Percentiles rank a stretch among this genome's conserved stretches.
Conservation (phyloP, 2,113 vertebrate genomes). For the Hydrochoerus hydrochaeris region DNA sequence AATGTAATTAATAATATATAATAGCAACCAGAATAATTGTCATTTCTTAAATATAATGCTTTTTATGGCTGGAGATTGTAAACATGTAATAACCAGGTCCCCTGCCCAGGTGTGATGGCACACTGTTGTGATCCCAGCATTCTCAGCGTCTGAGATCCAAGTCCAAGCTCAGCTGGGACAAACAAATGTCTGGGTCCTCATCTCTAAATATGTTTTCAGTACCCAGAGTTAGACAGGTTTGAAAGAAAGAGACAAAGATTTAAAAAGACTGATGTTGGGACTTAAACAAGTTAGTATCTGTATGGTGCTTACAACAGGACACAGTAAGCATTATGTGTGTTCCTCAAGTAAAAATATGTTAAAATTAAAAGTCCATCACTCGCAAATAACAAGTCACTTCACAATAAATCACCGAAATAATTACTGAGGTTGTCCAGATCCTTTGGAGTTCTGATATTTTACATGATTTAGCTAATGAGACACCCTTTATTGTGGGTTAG, state of each 20-base stretch:
- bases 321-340: not conserved
- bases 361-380: not conserved
- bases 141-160: not conserved
- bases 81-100: not conserved
- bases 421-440: not conserved
- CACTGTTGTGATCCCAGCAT: not conserved
- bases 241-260: not conserved
- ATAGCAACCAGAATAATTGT: not conserved
- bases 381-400: not conserved
- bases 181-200: not conserved
- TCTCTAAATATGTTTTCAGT: not conserved
- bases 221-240: not conserved
- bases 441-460: not conserved
- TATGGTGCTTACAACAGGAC: not conserved
- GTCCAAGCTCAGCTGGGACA: too few relatives aligned
- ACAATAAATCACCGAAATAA: not conserved
- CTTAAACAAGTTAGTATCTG: not conserved
- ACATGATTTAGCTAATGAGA: conserved; percentile 9
- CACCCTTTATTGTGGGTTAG: not conserved
- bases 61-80: not conserved
- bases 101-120: not conserved
- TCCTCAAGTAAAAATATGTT: not conserved
- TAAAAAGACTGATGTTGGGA: not conserved
- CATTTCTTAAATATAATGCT: not conserved
- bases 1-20: not conserved